Evolutionary conservation across 2,113 vertebrate species (phyloP).

Genomic region (Pagrus major): DNA sequence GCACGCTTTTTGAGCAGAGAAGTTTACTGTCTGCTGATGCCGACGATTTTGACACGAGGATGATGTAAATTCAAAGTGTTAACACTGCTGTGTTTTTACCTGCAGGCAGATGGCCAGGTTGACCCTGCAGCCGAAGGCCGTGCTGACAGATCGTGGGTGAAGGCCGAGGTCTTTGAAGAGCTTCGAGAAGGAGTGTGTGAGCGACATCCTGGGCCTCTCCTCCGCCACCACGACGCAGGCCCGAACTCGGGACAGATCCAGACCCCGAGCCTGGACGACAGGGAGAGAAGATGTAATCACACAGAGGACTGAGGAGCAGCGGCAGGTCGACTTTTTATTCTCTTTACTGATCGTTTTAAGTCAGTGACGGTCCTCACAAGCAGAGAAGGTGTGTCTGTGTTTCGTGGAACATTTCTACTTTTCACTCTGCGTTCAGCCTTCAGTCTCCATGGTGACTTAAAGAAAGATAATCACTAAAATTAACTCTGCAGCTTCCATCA

Average conservation of each 20-base stretch:
- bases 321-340: too few species aligned
- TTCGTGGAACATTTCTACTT: constrained; percentile 1
- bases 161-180: constrained; percentile 98
- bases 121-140: constrained; percentile 97
- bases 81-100: constrained; percentile 79
- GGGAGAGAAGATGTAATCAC: background rate
- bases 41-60: too few species aligned
- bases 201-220: constrained; percentile 94
- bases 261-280: constrained; percentile 89
- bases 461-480: constrained; percentile 66
- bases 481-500: constrained; percentile 47
- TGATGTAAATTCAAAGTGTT: too few species aligned
- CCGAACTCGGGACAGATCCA: constrained; percentile 96
- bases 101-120: constrained; percentile 98
- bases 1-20: too few species aligned
- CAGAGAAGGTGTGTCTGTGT: background rate
- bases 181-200: constrained; percentile 98
- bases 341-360: background rate
- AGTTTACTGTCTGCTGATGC: too few species aligned
- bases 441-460: constrained; percentile 63
- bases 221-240: constrained; percentile 98
- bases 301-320: background rate
- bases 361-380: background rate
- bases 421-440: background rate
- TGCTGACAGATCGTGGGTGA: constrained; percentile 96